Percentiles rank a stretch among this genome's conserved stretches.
These are phyloP conservation scores for Novumbra hubbsi DNA, from an alignment of 2,797 vertebrate genomes.

Conservation along the genomic window DNA sequence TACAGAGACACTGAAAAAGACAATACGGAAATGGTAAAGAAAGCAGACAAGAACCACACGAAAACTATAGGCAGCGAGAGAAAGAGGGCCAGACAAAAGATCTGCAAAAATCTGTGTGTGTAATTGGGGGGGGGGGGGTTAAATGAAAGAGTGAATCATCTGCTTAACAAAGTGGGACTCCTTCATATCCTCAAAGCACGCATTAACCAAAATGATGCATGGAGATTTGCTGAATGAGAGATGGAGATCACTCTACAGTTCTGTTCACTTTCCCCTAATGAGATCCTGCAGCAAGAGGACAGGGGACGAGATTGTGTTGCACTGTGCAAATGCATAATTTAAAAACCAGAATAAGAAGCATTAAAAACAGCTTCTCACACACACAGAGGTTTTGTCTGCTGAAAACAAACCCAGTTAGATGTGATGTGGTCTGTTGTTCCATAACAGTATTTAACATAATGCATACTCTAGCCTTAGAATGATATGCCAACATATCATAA, in stretches of 20 bases:
- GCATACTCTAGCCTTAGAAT: not conserved
- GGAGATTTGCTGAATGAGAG: not conserved
- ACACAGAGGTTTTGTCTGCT: not conserved
- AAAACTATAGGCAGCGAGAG: not conserved
- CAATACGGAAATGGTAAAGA: not conserved
- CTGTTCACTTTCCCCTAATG: not conserved
- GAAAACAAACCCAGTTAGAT: constrained; percentile 3
- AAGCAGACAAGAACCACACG: constrained; percentile 3
- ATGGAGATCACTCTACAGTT: not conserved
- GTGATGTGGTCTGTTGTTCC: not conserved
- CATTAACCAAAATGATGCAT: constrained; percentile 7
- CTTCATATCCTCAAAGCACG: constrained; percentile 8
- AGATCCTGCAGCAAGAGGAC: not conserved
- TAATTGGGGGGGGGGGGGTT: not conserved
- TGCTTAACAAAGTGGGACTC: constrained; percentile 16
- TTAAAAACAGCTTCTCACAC: constrained; percentile 1
- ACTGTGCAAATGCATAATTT: not conserved
- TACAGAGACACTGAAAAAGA: not conserved
- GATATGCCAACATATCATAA: no score
- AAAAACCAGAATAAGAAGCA: not conserved
- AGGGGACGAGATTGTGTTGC: no score
- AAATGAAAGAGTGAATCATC: constrained; percentile 3
- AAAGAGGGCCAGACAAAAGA: not conserved
- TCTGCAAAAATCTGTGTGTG: not conserved
- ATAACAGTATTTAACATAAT: not conserved